Evolutionary conservation across 2,797 vertebrate species (phyloP), one percentile per base, ranked within the genome.

Genomic region (Setipinna tenuifilis): DNA sequence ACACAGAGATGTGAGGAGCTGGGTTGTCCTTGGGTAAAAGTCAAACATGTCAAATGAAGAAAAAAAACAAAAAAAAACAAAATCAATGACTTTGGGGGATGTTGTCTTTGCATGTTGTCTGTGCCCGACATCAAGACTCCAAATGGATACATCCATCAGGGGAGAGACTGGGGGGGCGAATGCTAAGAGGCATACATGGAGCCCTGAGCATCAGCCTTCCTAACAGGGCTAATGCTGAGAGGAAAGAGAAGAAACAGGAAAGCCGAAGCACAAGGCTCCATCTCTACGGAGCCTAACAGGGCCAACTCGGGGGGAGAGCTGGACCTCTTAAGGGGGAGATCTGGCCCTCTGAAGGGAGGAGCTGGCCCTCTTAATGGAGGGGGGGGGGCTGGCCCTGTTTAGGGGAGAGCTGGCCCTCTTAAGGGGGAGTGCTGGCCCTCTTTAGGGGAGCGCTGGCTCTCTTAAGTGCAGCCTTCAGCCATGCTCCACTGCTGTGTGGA

Each of bases 131-230:
- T 71, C 65, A 71, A 44, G 35, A 78, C 31, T 78, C 35, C 71
- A 78, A 78, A 78, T 78, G 71, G 71, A 78, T 78, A 6, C 35
- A 44, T 44, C 71, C 21, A 35, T 78, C 71, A 21, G 71, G 71
- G 71, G 71, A 78, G 71, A 21, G 71, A 44, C 5, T 21, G 71
- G 35, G 35, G 31, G 28, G 4, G 17, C 2, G 2, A 21, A 44
- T 78, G 5, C 31, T 78, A 12, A 44, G 71, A 41, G 35, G 16
- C 35, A 71, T 17, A 71, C 65, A 31, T 14, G 6, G 9, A 54
- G 50, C 7, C 28, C 0, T 6, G 14, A 16, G 7, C 31, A 35
- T 35, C 68, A 35, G 12, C 1, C 17, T 44, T 44, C 50, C 50
- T 54, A 54, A 14, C 7, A 48, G 46, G 3, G 46, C 46, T 10